Percentiles rank a stretch among this genome's conserved stretches.
Conservation (phyloP, 2,113 vertebrate species). For the Perccottus glenii region DNA sequence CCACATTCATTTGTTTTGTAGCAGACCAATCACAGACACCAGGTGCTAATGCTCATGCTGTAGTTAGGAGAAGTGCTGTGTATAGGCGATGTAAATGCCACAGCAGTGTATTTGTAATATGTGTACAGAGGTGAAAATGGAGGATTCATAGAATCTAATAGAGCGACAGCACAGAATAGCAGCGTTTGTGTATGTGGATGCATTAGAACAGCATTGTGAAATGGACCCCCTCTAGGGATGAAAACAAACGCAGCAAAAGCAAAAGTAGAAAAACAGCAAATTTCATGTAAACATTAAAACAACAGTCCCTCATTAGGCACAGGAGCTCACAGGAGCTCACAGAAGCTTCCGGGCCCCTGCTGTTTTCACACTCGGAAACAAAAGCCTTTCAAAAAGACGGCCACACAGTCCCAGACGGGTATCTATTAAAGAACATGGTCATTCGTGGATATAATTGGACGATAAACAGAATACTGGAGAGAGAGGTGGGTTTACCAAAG, state of each 20-base stretch:
- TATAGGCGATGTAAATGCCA: conserved; percentile 3
- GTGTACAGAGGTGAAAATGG: conserved; percentile 17
- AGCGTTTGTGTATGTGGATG: neutral
- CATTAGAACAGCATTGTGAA: conserved; percentile 41
- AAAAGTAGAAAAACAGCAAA: conserved; percentile 28
- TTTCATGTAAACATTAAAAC: conserved; percentile 53
- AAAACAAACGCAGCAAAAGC: conserved; percentile 43
- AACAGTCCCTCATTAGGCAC: conserved; percentile 48
- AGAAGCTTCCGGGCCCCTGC: conserved; percentile 23
- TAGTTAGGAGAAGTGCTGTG: conserved; percentile 7
- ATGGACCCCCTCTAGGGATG: conserved; percentile 39
- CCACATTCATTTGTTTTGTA: conserved; percentile 51
- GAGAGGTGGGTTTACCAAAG: conserved; percentile 3
- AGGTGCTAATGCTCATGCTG: conserved; percentile 29
- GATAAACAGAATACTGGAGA: conserved; percentile 33
- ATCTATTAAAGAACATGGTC: conserved; percentile 40
- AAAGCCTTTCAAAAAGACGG: neutral
- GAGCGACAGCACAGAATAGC: conserved; percentile 4
- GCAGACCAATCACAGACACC: conserved; percentile 37
- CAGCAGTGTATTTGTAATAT: conserved; percentile 19
- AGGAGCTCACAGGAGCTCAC: conserved; percentile 1
- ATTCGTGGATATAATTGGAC: conserved; percentile 35
- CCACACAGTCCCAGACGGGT: conserved; percentile 8
- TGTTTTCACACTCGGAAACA: conserved; percentile 28
- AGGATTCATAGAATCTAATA: conserved; percentile 47